Base-by-base conservation (phyloP, 2,113 vertebrate genomes). In the Guaruba guarouba region DNA sequence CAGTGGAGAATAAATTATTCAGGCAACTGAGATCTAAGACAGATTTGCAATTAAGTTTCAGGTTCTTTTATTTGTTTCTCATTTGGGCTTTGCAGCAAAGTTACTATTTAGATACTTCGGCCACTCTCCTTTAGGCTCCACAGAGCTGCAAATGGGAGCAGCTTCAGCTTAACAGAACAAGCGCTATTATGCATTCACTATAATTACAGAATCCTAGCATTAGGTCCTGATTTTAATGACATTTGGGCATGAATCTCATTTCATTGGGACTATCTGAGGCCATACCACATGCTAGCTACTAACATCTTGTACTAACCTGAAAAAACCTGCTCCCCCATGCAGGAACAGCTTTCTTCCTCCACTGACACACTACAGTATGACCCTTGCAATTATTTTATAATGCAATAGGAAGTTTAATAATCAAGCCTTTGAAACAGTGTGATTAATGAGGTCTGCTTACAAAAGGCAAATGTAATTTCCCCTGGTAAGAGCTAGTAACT, bases 391-490 rank as follows among this genome's bases (percentile, higher is more conserved):
- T 90, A 92, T 46, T 85, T 68, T 5, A 78, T 61, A 71, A 51
- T 92, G 93, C 66, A 48, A 70, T 71, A 48, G 33, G 33, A 81
- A n/a, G 64, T 77, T 81, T 81, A 93, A 88, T 88, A 93, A 84
- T 6, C 9, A 20, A 77, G 75, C 35, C 82, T 84, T 81, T 85
- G 88, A 84, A 96, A 61, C 48, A 11, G 64, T 1, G 16, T 88
- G 94, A 96, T 95, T 93, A 94, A 96, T 92, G 92, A 97, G 88
- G 19, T 31, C 92, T 88, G 90, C 88, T 86, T 59, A 93, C 82
- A 80, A 92, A 83, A 90, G 80, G 92, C 85, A 96, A 92, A 81
- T 67, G 92, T 41, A 55, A 88, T 90, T 93, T 94, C 85, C 85
- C 75, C 55, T 74, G 61, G 39, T 62, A 86, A 88, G 75, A 78